phyloP scores from a whole-genome alignment of 2,888 invertebrate species.

The Oscheius myriophilus region DNA sequence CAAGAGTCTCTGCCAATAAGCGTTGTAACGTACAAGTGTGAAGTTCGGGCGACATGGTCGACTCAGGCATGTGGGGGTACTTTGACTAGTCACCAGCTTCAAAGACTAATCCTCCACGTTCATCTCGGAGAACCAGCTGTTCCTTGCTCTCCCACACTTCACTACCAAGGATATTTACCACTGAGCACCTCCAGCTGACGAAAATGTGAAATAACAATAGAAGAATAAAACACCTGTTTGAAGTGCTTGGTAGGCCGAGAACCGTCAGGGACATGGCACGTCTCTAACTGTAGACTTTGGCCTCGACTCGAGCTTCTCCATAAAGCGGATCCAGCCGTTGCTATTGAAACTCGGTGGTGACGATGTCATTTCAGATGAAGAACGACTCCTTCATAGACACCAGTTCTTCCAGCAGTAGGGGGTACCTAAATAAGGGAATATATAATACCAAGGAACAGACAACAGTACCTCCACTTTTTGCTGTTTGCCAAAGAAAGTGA shows the following conservation, averaged over 20 bases:
- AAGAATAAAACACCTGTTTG: constrained; percentile 35
- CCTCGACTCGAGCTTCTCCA: constrained; percentile 75
- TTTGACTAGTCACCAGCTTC: constrained; percentile 96
- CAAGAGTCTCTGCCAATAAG: too few relatives aligned
- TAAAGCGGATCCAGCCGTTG: constrained; percentile 98
- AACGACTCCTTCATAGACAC: constrained; percentile 94
- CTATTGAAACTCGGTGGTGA: constrained; percentile 94
- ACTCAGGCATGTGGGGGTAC: constrained; percentile 82
- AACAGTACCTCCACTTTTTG: too few relatives aligned
- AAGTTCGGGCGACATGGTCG: constrained; percentile 88
- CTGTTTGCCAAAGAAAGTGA: too few relatives aligned
- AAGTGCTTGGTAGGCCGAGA: constrained; percentile 40
- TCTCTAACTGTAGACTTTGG: constrained; percentile 39
- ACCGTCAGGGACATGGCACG: constrained; percentile 41
- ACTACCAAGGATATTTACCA: constrained; percentile 77
- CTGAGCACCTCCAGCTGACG: constrained; percentile 44
- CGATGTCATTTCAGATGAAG: constrained; percentile 97
- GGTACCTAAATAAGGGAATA: constrained; percentile 31
- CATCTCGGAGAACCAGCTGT: constrained; percentile 86
- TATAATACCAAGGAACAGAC: too few relatives aligned
- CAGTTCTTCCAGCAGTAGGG: constrained; percentile 95
- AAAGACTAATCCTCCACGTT: constrained; percentile 80
- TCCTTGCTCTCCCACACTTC: constrained; percentile 81
- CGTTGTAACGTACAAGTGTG: constrained; percentile 77
- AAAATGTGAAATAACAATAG: constrained; percentile 24